Percentiles rank a stretch among this genome's conserved stretches.
These are phyloP conservation scores for Antedon mediterranea DNA, from an alignment of 53 echinoderm and acorn worm species.

Conservation along the genomic window DNA sequence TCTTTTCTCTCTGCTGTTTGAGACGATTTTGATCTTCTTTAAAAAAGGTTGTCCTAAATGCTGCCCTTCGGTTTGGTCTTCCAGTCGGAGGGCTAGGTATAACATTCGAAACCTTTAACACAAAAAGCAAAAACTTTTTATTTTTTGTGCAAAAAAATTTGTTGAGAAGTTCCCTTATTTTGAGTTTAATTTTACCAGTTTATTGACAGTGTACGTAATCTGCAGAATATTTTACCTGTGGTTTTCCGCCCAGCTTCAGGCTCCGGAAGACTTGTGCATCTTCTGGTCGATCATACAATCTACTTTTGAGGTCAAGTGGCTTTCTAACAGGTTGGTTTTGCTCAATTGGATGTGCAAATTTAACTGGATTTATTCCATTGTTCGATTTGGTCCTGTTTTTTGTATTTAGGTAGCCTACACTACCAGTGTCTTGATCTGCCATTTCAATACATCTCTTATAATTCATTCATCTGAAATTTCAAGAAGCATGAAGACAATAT, in stretches of 20 bases:
- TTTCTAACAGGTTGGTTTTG: not conserved
- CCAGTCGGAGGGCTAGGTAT: conserved; percentile 74
- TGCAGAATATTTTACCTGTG: conserved; percentile 6
- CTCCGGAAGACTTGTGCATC: conserved; percentile 84
- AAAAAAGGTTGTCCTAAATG: conserved; percentile 79
- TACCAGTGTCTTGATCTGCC: no score
- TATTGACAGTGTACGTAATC: conserved; percentile 23
- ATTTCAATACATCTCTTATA: no score
- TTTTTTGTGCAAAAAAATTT: no score
- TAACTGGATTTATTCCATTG: not conserved
- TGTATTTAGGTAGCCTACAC: not conserved
- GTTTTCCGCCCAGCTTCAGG: conserved; percentile 21
- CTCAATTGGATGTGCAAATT: not conserved
- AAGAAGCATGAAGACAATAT: no score
- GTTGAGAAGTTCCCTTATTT: no score
- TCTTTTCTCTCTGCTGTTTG: conserved; percentile 42
- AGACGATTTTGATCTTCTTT: conserved; percentile 68
- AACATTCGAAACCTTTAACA: not conserved
- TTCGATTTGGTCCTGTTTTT: not conserved
- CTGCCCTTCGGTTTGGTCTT: conserved; percentile 41
- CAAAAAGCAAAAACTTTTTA: no score
- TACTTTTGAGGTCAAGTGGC: conserved; percentile 57
- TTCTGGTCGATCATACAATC: conserved; percentile 80
- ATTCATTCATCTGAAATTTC: not conserved
- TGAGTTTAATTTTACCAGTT: no score